Percentiles rank a stretch among this genome's conserved stretches.
Conservation (phyloP, 2,888 invertebrate species). For the Druceiella hillmani region DNA sequence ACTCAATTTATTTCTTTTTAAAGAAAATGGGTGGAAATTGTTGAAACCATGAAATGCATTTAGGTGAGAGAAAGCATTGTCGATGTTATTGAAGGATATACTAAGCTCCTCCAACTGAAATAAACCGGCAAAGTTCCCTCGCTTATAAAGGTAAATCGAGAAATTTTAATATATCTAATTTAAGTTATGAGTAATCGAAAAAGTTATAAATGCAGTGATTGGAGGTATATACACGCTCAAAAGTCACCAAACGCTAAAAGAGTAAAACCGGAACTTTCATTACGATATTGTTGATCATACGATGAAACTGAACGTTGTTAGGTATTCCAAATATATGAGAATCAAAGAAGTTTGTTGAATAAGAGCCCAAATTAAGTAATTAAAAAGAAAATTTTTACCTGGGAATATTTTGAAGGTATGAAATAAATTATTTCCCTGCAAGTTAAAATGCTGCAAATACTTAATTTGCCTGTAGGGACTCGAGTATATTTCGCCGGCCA, state of each 20-base stretch:
- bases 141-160: constrained; percentile 68
- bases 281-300: constrained; percentile 73
- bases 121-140: constrained; percentile 66
- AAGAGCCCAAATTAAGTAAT: constrained; percentile 73
- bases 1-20: constrained; percentile 68
- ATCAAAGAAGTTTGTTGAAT: constrained; percentile 66
- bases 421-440: constrained; percentile 73
- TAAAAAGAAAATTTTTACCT: constrained; percentile 61
- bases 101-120: constrained; percentile 75
- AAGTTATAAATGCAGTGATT: constrained; percentile 76
- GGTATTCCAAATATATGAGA: constrained; percentile 71
- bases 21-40: constrained; percentile 71
- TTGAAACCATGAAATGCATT: constrained; percentile 70
- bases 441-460: constrained; percentile 75
- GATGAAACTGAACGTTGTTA: constrained; percentile 76
- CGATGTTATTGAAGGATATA: constrained; percentile 66
- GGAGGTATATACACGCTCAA: constrained; percentile 71
- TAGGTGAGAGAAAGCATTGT: constrained; percentile 62
- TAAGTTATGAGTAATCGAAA: constrained; percentile 74
- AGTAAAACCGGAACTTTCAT: constrained; percentile 64
- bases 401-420: constrained; percentile 75
- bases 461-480: constrained; percentile 69
- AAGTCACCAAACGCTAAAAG: constrained; percentile 68
- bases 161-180: constrained; percentile 68
- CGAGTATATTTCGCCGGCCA: constrained; percentile 72